Evolutionary conservation across 2,113 vertebrate species (phyloP).

Genomic region (Pseudopodoces humilis): DNA sequence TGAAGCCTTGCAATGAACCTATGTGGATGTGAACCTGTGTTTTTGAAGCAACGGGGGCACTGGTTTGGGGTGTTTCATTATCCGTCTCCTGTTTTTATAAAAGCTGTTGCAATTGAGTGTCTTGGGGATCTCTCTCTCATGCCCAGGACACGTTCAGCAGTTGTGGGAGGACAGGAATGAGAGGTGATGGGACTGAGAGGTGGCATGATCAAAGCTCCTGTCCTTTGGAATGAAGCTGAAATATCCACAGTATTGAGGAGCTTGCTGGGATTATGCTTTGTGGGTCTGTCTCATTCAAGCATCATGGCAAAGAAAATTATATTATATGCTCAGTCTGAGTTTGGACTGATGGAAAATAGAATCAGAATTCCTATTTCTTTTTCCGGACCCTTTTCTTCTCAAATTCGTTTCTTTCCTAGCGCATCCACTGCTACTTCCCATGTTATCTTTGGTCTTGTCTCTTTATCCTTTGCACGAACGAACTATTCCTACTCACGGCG

Average conservation of each 20-base stretch:
- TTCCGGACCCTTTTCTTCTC: neutral
- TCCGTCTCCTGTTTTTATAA: neutral
- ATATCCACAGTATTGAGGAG: neutral
- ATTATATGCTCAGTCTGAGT: neutral
- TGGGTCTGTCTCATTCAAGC: neutral
- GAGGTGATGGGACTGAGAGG: rapidly evolving
- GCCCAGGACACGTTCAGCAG: neutral
- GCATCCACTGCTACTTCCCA: neutral
- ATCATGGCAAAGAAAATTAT: neutral
- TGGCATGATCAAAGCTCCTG: neutral
- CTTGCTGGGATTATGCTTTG: neutral
- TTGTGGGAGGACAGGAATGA: neutral
- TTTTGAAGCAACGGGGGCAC: rapidly evolving
- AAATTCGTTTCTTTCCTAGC: neutral
- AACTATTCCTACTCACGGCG: rapidly evolving
- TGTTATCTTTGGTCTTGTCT: neutral
- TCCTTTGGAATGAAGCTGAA: neutral
- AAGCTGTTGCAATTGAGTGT: neutral
- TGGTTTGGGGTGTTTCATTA: neutral
- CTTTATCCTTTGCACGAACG: neutral
- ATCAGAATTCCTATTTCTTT: neutral
- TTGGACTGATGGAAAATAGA: neutral
- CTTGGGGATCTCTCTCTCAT: neutral
- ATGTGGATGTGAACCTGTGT: rapidly evolving
- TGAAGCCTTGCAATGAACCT: neutral